Evolutionary conservation across 2,888 invertebrate genomes (phyloP).

Genomic region (Podotricha telesiphe): DNA sequence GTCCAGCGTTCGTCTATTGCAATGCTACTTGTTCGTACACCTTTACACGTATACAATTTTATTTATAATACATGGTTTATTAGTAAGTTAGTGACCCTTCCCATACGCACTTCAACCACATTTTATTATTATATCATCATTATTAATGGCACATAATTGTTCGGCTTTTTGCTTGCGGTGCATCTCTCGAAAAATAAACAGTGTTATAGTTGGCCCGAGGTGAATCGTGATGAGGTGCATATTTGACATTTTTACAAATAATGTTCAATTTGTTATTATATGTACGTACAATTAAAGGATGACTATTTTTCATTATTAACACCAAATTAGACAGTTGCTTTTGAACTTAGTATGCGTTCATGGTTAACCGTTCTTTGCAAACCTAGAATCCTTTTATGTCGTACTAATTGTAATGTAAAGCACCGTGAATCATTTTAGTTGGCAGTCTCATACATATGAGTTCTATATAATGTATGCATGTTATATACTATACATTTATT

Average conservation of each 20-base stretch:
- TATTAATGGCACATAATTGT: conserved; percentile 58
- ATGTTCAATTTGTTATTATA: neutral
- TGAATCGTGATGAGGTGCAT: conserved; percentile 54
- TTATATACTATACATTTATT: no score
- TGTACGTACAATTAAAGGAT: neutral
- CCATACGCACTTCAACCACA: conserved; percentile 79
- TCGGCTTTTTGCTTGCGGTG: conserved; percentile 67
- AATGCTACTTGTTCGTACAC: conserved; percentile 30
- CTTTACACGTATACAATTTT: conserved; percentile 47
- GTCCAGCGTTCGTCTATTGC: conserved; percentile 63
- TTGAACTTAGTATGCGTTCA: no score
- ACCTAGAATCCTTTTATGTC: no score
- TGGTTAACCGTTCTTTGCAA: no score
- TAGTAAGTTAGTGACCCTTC: conserved; percentile 67
- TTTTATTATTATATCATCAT: conserved; percentile 60
- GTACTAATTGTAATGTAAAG: no score
- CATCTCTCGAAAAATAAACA: conserved; percentile 51
- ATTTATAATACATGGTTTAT: conserved; percentile 63
- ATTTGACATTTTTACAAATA: conserved; percentile 22
- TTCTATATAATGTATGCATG: no score
- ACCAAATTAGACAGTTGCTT: no score
- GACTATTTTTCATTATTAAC: no score
- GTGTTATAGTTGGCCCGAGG: conserved; percentile 52
- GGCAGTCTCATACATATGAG: no score
- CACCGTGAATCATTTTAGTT: no score